A percentile compares a stretch with the other conserved stretches of the same genome.
phyloP scores from a whole-genome alignment of 92 coral and sea anemone genomes.

The Zoanthus gigantus region DNA sequence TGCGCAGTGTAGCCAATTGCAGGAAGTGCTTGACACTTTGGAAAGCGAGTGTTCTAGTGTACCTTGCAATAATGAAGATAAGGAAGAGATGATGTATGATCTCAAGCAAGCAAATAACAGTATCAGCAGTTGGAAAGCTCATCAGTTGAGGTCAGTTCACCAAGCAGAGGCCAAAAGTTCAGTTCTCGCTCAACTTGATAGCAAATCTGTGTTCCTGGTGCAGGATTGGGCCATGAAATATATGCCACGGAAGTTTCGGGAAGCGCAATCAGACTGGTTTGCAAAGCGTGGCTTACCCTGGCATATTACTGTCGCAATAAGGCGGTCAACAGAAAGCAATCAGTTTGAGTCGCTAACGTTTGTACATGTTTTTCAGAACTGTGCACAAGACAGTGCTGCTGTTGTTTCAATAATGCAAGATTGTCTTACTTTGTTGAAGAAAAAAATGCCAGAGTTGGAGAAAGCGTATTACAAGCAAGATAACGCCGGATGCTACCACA shows the following conservation, averaged over 20 bases:
- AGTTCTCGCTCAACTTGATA: conserved; percentile 49
- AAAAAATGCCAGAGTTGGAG: conserved; percentile 49
- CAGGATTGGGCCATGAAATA: conserved; percentile 30
- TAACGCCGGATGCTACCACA: conserved; percentile 72
- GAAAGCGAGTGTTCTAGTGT: conserved; percentile 45
- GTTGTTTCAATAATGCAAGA: conserved; percentile 52
- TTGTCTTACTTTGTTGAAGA: conserved; percentile 44
- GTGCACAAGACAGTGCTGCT: conserved; percentile 62
- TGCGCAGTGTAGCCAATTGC: not conserved
- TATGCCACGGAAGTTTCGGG: conserved; percentile 22
- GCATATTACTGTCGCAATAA: conserved; percentile 63
- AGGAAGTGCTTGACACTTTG: conserved; percentile 15
- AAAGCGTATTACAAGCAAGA: conserved; percentile 60
- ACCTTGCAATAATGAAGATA: conserved; percentile 19
- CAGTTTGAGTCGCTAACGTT: conserved; percentile 53
- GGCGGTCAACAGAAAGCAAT: conserved; percentile 42
- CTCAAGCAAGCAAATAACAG: conserved; percentile 50
- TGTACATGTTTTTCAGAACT: conserved; percentile 67
- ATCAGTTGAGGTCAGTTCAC: conserved; percentile 26
- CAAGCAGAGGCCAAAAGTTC: conserved; percentile 62
- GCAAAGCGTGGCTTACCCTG: conserved; percentile 66
- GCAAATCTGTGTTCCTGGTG: conserved; percentile 47
- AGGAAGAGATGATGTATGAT: conserved; percentile 45
- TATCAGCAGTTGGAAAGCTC: conserved; percentile 60
- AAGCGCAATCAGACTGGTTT: conserved; percentile 14